Evolutionary conservation across 1,140 invertebrate genomes (phyloP).

Genomic region (Marisa cornuarietis): DNA sequence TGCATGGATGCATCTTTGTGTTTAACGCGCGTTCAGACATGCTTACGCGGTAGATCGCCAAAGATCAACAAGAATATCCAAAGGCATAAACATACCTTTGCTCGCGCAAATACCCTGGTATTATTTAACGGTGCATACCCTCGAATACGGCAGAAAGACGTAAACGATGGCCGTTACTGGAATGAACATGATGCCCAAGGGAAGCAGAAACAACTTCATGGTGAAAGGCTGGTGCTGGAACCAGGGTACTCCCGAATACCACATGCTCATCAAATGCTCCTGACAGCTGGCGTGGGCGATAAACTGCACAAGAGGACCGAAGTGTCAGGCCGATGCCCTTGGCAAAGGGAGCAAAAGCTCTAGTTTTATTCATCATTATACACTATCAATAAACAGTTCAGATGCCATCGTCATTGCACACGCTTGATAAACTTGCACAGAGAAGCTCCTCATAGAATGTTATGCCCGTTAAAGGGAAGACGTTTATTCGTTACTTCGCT

Average conservation of each 20-base stretch:
- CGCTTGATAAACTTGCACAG: no score
- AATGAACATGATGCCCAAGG: constrained; percentile 80
- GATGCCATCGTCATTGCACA: no score
- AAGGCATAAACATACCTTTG: neutral
- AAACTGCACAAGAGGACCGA: constrained; percentile 72
- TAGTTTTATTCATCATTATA: no score
- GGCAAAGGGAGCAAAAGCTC: no score
- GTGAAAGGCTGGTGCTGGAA: constrained; percentile 82
- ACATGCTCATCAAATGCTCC: constrained; percentile 87
- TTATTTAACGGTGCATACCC: constrained; percentile 23
- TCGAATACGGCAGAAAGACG: constrained; percentile 72
- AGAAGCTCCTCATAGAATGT: no score
- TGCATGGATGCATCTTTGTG: no score
- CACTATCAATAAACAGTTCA: no score
- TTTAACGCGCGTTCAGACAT: no score
- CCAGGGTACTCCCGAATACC: constrained; percentile 78
- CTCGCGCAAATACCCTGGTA: neutral
- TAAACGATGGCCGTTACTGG: constrained; percentile 86
- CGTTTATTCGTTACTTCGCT: no score
- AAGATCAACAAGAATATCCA: neutral
- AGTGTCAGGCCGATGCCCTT: no score
- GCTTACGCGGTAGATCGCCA: neutral
- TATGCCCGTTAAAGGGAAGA: no score
- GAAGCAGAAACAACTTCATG: constrained; percentile 80
- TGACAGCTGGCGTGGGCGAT: constrained; percentile 93